Evolutionary conservation across 2,888 invertebrate species (phyloP).

Genomic region (Bombylius discolor): DNA sequence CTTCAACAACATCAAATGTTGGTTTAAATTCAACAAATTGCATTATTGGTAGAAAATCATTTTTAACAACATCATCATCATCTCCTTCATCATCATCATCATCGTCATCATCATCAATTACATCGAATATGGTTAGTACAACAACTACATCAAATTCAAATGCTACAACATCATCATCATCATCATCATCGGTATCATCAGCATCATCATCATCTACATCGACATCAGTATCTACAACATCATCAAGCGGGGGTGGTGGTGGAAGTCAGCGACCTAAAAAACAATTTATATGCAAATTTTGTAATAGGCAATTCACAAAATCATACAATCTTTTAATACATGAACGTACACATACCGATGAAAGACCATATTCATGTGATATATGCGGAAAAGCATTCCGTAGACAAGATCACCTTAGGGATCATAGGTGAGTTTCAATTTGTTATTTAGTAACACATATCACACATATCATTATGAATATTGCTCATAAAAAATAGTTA

Average conservation of each 20-base stretch:
- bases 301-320: slow-evolving; percentile 96
- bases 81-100: not conserved
- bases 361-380: slow-evolving; percentile 93
- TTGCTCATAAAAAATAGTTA: no score
- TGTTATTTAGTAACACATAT: not conserved
- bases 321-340: slow-evolving; percentile 91
- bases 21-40: slow-evolving; percentile 10
- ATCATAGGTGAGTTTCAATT: slow-evolving; percentile 61
- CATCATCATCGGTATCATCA: not conserved
- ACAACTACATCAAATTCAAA: not conserved
- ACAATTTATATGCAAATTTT: slow-evolving; percentile 97
- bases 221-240: slow-evolving; percentile 12
- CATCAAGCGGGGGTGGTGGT: slow-evolving; percentile 17
- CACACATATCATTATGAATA: no score
- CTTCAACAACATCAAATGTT: slow-evolving; percentile 10
- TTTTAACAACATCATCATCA: not conserved
- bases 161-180: slow-evolving; percentile 1
- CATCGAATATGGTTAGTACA: not conserved
- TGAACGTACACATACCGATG: slow-evolving; percentile 94
- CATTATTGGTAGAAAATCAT: not conserved
- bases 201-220: slow-evolving; percentile 4
- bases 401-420: slow-evolving; percentile 87
- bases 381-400: slow-evolving; percentile 96
- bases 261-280: slow-evolving; percentile 69
- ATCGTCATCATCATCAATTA: not conserved